These are phyloP conservation scores for Pipistrellus nathusii DNA, from an alignment of 2,797 vertebrate species.

Conservation along the genomic window DNA sequence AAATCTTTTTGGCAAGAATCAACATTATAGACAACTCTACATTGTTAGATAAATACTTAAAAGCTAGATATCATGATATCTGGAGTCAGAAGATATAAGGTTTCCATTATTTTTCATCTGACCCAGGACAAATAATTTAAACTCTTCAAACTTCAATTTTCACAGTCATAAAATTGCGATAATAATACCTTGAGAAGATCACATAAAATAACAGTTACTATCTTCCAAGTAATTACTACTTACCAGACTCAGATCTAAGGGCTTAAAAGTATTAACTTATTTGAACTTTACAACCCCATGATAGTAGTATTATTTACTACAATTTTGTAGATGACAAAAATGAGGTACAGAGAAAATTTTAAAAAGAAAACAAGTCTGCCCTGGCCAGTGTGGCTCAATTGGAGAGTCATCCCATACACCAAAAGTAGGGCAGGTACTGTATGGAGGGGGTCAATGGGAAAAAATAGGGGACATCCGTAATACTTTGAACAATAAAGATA, in stretches of 20 bases:
- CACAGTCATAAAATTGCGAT: constrained; percentile 3
- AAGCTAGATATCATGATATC: background rate
- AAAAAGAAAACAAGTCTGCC: background rate
- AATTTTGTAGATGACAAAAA: constrained; percentile 9
- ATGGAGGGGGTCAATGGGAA: too few species aligned
- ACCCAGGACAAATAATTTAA: constrained; percentile 54
- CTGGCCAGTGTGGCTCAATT: background rate
- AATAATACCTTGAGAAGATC: constrained; percentile 31
- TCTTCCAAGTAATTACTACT: constrained; percentile 36
- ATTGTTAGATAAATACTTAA: constrained; percentile 15
- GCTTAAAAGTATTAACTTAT: constrained; percentile 39
- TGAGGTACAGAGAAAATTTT: background rate
- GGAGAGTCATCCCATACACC: background rate
- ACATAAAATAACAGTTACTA: constrained; percentile 33
- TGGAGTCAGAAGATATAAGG: background rate
- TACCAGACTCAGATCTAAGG: background rate
- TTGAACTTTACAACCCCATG: background rate
- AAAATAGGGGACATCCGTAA: too few species aligned
- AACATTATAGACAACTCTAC: constrained; percentile 12
- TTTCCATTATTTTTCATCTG: constrained; percentile 24
- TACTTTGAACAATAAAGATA: too few species aligned
- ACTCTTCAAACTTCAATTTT: constrained; percentile 60
- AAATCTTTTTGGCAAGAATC: constrained; percentile 40
- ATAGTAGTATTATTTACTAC: background rate
- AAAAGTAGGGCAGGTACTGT: background rate